Base-by-base conservation (phyloP, 2,888 invertebrate genomes). In the Erebia epiphron region DNA sequence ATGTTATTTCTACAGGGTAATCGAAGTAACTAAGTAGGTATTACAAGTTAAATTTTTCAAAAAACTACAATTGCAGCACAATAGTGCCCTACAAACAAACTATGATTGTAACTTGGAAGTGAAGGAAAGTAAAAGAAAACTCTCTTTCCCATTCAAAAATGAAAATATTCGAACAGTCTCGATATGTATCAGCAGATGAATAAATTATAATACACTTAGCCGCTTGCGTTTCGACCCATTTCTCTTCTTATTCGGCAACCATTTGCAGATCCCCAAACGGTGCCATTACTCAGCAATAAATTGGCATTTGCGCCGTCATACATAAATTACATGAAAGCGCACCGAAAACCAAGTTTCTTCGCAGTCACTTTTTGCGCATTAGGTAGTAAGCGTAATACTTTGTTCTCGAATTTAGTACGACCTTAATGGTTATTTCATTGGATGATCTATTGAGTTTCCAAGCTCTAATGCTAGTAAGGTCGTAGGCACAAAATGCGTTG, bases 261-360 rank as follows among this genome's bases (percentile, higher is more conserved):
- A 91, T 91, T 92, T 90, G 89, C 91, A 92, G 91, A 92, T 92
- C 90, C 92, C 89, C 87, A 90, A 92, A 91, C 89, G 89, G 88
- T 87, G 84, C 91, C 89, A 92, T 93, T 92, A 93, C 91, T 92
- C 92, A 92, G 91, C 92, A 89, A 92, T 92, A 93, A 92, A 92
- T 92, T 92, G 92, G 92, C 90, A 91, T 92, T 92, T 91, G 89
- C 87, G 90, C 88, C 89, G 91, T 89, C 92, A 92, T 93, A 92
- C 92, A 93, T 93, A 93, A 92, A 93, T 92, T 91, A 92, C 88
- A 83, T 77, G 82, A 80, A 83, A 83, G 89, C 86, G 84, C 87
- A 86, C 85, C 84, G 87, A 89, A 88, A 91, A 91, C 86, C 87
- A 86, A 89, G 83, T 88, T 88, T 84, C 82, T 85, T 80, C 80